A percentile compares a stretch with the other conserved stretches of the same genome.
These are phyloP conservation scores for Erinaceus europaeus DNA, from an alignment of 2,113 vertebrate species.

Conservation along the genomic window DNA sequence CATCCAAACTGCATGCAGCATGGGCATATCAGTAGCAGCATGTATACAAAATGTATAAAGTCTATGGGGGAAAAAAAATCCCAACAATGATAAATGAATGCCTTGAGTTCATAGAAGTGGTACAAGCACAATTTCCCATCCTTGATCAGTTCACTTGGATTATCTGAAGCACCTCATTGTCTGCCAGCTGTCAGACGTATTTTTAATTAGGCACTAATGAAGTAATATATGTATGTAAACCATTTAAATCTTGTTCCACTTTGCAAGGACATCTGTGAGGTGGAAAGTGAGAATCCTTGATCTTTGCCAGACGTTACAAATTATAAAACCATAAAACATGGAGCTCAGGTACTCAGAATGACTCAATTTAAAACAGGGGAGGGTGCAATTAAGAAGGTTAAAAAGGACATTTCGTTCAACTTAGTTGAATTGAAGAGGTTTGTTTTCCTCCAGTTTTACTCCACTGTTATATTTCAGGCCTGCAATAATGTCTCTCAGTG, in stretches of 20 bases:
- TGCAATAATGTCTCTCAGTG: neutral
- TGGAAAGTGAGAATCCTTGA: slow-evolving; percentile 67
- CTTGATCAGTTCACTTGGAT: slow-evolving; percentile 56
- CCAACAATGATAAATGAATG: neutral
- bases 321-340: slow-evolving; percentile 72
- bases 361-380: slow-evolving; percentile 58
- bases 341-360: slow-evolving; percentile 60
- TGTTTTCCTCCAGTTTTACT: neutral
- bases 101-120: neutral
- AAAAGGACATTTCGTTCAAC: slow-evolving; percentile 64
- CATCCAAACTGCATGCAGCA: neutral
- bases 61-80: neutral
- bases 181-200: slow-evolving; percentile 71
- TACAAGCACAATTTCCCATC: slow-evolving; percentile 49
- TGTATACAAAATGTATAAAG: neutral
- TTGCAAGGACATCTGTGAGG: slow-evolving; percentile 75
- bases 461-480: neutral
- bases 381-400: slow-evolving; percentile 62
- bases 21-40: neutral
- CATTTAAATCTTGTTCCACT: slow-evolving; percentile 67
- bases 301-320: slow-evolving; percentile 73
- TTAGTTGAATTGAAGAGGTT: slow-evolving; percentile 32
- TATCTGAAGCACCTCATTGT: slow-evolving; percentile 56
- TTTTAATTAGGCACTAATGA: slow-evolving; percentile 76
- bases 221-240: slow-evolving; percentile 74